These are phyloP conservation scores for Brachystomella parvula DNA, from an alignment of 1,140 invertebrate species.

Conservation along the genomic window DNA sequence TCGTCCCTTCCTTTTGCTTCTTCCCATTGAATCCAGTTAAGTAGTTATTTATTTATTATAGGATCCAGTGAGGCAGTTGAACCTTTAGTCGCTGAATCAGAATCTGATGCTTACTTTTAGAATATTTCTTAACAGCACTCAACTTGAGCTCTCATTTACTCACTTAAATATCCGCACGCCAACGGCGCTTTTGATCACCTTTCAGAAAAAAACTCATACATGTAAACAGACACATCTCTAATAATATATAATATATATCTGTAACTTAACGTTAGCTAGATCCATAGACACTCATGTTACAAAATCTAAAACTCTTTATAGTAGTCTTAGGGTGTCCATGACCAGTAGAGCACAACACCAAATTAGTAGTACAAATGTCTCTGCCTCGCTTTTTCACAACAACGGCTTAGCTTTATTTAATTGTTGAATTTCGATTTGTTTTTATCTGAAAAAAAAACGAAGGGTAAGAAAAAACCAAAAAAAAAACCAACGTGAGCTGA, in stretches of 20 bases:
- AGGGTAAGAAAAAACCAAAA: too few relatives aligned
- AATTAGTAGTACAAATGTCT: conserved; percentile 4
- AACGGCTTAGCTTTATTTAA: too few relatives aligned
- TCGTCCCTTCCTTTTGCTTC: neutral
- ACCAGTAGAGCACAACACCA: conserved; percentile 1
- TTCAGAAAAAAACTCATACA: too few relatives aligned
- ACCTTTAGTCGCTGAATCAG: too few relatives aligned
- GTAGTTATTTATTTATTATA: neutral
- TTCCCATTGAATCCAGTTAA: neutral
- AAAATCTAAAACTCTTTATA: conserved; percentile 5
- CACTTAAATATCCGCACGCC: too few relatives aligned
- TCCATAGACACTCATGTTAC: neutral
- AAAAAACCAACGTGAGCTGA: too few relatives aligned
- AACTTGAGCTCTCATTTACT: neutral
- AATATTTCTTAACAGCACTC: neutral
- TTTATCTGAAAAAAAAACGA: too few relatives aligned
- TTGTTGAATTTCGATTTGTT: too few relatives aligned
- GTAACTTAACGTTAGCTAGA: neutral
- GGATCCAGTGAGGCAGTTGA: neutral
- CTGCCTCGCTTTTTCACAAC: neutral
- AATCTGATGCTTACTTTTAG: neutral
- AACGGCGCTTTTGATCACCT: too few relatives aligned
- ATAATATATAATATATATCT: neutral
- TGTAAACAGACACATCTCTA: too few relatives aligned
- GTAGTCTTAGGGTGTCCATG: neutral